Percentiles rank a stretch among this genome's conserved stretches.
phyloP scores from a whole-genome alignment of 2,888 invertebrate genomes.

The Pegoplata infirma region DNA sequence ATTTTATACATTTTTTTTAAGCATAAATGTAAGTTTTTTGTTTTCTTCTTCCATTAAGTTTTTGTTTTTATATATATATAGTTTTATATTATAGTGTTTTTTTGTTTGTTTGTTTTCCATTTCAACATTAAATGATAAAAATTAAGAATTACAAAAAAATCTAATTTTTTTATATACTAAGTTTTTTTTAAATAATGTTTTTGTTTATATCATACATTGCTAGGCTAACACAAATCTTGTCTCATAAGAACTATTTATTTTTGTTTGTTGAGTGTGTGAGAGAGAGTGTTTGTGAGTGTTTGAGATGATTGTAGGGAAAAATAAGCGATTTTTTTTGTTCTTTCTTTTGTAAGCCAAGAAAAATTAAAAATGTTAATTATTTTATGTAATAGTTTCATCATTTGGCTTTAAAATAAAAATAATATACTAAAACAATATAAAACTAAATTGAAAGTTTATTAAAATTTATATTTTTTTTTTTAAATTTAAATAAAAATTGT shows the following conservation, averaged over 20 bases:
- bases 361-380: no score
- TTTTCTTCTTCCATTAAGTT: slow-evolving; percentile 16
- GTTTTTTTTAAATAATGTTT: slow-evolving; percentile 41
- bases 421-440: no score
- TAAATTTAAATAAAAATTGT: no score
- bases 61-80: slow-evolving; percentile 45
- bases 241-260: slow-evolving; percentile 61
- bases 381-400: no score
- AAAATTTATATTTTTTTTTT: no score
- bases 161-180: slow-evolving; percentile 55
- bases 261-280: slow-evolving; percentile 11
- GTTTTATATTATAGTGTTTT: slow-evolving; percentile 37
- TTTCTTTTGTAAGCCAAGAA: no score
- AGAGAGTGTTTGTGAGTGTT: slow-evolving; percentile 17
- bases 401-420: no score
- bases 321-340: no score
- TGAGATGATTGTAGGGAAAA: background rate
- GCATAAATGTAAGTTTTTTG: slow-evolving; percentile 54
- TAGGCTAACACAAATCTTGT: slow-evolving; percentile 59
- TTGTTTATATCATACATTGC: slow-evolving; percentile 52
- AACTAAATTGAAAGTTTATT: no score
- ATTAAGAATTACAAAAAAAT: slow-evolving; percentile 59
- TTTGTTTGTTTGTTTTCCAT: slow-evolving; percentile 36
- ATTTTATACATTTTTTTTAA: slow-evolving; percentile 60
- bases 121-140: slow-evolving; percentile 59